Conservation (phyloP, 2,888 invertebrate genomes). For the Athripsodes cinereus region DNA sequence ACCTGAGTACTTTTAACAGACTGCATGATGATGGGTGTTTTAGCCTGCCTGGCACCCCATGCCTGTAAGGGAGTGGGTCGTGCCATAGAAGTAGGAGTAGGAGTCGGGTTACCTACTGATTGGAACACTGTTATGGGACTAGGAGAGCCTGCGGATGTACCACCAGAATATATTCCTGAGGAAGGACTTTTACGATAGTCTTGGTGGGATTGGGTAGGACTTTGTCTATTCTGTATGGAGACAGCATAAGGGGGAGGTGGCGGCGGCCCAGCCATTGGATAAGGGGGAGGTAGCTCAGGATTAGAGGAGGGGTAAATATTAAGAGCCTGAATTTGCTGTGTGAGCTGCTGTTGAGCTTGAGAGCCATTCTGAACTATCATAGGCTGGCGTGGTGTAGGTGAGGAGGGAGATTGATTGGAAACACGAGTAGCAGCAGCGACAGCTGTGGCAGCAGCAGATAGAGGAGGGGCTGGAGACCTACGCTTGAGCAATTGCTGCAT, state of each 20-base stretch:
- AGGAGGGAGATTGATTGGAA: conserved; percentile 64
- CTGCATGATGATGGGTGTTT: conserved; percentile 93
- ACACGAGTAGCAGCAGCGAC: conserved; percentile 61
- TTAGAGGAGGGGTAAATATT: conserved; percentile 65
- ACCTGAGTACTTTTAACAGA: conserved; percentile 94
- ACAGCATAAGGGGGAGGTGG: conserved; percentile 82
- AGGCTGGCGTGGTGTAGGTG: conserved; percentile 52
- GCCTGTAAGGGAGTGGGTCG: conserved; percentile 78
- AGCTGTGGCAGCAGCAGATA: conserved; percentile 58
- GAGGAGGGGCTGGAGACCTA: conserved; percentile 58
- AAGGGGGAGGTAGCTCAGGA: conserved; percentile 64
- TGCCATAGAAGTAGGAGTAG: conserved; percentile 60
- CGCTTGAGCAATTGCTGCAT: conserved; percentile 52
- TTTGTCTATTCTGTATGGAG: conserved; percentile 81
- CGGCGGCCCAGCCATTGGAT: conserved; percentile 59
- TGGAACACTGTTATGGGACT: conserved; percentile 71
- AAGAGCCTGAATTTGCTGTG: conserved; percentile 84
- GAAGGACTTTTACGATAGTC: conserved; percentile 82
- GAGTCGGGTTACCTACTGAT: conserved; percentile 47
- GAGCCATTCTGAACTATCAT: conserved; percentile 79
- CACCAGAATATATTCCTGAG: conserved; percentile 79
- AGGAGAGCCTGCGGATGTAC: conserved; percentile 76
- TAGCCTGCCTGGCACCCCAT: conserved; percentile 81
- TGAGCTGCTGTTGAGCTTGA: conserved; percentile 77
- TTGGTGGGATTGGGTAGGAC: conserved; percentile 72